Conservation (phyloP, 37 sponge, comb jelly and placozoan genomes). For the Oopsacas minuta region DNA sequence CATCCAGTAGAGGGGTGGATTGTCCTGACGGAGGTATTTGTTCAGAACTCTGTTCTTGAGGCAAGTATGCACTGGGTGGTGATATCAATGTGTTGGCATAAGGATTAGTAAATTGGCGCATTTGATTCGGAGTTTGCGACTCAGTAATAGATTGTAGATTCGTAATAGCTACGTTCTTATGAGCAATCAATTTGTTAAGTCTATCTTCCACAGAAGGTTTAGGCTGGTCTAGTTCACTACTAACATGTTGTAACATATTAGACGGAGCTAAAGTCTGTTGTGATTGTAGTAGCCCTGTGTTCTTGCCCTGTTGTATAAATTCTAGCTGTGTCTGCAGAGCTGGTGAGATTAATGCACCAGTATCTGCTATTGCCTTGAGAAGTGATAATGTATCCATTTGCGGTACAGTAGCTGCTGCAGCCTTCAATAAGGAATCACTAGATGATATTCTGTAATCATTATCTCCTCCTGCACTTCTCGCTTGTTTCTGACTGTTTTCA, state of each 20-base stretch:
- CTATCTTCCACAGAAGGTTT: neutral
- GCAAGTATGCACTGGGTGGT: neutral
- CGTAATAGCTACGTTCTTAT: neutral
- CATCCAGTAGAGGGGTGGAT: conserved; percentile 1
- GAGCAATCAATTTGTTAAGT: neutral
- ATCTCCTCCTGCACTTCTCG: neutral
- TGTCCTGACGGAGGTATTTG: neutral
- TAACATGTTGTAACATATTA: neutral
- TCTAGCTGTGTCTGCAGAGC: neutral
- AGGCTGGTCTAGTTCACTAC: neutral
- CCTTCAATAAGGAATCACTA: neutral
- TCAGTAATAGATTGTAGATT: neutral
- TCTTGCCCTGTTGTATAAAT: neutral
- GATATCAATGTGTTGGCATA: neutral
- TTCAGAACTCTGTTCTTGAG: neutral
- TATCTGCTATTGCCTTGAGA: neutral
- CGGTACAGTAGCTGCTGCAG: neutral
- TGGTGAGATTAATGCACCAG: neutral
- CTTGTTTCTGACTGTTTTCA: neutral
- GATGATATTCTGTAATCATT: neutral
- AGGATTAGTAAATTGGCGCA: neutral
- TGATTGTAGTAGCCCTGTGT: neutral
- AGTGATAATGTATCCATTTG: neutral
- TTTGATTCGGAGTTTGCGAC: neutral
- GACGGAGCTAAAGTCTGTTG: too few relatives aligned